Evolutionary conservation across 1,140 invertebrate species (phyloP).

Genomic region (Halictus rubicundus): DNA sequence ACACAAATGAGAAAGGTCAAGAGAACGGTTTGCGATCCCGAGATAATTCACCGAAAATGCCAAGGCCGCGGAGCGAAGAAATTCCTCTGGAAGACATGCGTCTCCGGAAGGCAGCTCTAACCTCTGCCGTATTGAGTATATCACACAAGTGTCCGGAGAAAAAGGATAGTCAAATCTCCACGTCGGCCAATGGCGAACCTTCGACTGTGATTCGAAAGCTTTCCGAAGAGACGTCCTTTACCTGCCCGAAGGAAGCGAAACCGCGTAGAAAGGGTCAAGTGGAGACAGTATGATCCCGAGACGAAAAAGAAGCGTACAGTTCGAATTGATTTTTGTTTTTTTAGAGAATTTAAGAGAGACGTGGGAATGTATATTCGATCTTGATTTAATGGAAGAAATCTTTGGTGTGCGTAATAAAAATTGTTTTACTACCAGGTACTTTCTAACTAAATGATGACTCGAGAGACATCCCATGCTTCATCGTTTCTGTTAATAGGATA

Average conservation of each 20-base stretch:
- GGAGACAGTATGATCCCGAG: constrained; percentile 84
- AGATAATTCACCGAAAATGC: constrained; percentile 87
- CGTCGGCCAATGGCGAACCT: constrained; percentile 63
- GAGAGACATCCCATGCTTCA: constrained; percentile 7
- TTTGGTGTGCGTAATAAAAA: constrained; percentile 31
- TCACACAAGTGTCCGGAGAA: constrained; percentile 45
- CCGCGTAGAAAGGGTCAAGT: constrained; percentile 83
- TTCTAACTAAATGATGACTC: constrained; percentile 40
- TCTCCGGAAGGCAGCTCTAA: constrained; percentile 71
- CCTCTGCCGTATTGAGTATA: constrained; percentile 63
- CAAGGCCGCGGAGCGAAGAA: constrained; percentile 89
- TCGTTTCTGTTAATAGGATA: constrained; percentile 22
- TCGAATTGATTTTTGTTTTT: constrained; percentile 11
- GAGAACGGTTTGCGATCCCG: constrained; percentile 81
- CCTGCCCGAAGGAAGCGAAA: constrained; percentile 80
- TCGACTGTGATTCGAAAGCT: constrained; percentile 60
- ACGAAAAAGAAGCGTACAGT: background rate
- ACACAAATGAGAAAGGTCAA: constrained; percentile 61
- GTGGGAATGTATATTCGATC: constrained; percentile 24
- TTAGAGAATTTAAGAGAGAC: constrained; percentile 5
- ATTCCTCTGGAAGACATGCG: constrained; percentile 91
- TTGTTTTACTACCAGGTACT: constrained; percentile 20
- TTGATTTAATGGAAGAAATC: constrained; percentile 15
- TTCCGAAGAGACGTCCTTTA: constrained; percentile 89
- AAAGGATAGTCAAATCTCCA: constrained; percentile 57